These are phyloP conservation scores for Allolobophora icterica DNA, from an alignment of 2,888 invertebrate species.

Conservation along the genomic window DNA sequence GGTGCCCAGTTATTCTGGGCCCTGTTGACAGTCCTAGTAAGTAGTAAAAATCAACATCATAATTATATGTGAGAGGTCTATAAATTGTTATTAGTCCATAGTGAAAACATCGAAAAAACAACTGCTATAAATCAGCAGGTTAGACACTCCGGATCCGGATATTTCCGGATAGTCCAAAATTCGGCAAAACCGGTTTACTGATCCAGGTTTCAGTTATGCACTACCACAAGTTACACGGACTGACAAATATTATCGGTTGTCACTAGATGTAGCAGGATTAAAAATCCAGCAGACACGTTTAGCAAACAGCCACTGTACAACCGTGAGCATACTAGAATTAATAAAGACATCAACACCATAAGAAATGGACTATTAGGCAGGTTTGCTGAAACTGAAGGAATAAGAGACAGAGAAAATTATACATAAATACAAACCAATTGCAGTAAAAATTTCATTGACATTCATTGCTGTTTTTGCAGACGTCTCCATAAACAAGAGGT, in stretches of 20 bases:
- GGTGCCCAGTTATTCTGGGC: too few relatives aligned
- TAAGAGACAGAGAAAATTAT: background rate
- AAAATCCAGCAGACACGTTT: background rate
- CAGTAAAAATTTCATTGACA: conserved; percentile 99
- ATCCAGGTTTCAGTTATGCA: too few relatives aligned
- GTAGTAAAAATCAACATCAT: too few relatives aligned
- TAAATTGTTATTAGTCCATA: too few relatives aligned
- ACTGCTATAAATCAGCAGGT: too few relatives aligned
- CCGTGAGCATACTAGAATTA: background rate
- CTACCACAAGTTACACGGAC: background rate
- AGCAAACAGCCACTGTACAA: background rate
- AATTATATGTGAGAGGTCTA: too few relatives aligned
- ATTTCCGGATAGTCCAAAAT: too few relatives aligned
- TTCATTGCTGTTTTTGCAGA: conserved; percentile 99
- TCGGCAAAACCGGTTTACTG: too few relatives aligned
- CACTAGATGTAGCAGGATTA: background rate
- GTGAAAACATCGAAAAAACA: too few relatives aligned
- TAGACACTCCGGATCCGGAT: too few relatives aligned
- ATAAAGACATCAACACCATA: background rate
- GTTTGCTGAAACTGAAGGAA: background rate
- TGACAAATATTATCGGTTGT: background rate
- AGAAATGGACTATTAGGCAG: background rate
- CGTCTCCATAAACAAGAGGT: conserved; percentile 98
- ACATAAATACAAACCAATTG: conserved; percentile 74
- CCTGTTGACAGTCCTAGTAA: too few relatives aligned